Percentiles rank a stretch among this genome's conserved stretches.
Conservation (phyloP, 1,140 invertebrate species). For the Panonychus citri region DNA sequence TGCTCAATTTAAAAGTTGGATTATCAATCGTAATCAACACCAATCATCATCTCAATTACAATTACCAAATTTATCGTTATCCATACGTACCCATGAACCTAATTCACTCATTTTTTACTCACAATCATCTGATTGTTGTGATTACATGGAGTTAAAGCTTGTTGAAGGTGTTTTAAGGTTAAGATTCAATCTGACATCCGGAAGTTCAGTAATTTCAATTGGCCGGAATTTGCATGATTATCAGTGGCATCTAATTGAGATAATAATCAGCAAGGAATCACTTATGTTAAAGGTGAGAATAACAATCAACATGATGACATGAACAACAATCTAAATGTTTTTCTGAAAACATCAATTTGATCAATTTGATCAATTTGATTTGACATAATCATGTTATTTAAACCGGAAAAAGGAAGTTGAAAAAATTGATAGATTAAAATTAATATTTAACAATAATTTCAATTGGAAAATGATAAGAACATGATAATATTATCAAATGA, state of each 20-base stretch:
- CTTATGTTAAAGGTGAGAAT: neutral
- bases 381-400: too few relatives aligned
- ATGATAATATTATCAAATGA: too few relatives aligned
- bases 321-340: too few relatives aligned
- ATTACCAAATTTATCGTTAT: too few relatives aligned
- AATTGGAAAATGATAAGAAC: too few relatives aligned
- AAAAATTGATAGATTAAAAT: too few relatives aligned
- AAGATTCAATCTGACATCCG: constrained; percentile 55
- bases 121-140: neutral
- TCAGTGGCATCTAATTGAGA: constrained; percentile 72
- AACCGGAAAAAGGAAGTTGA: too few relatives aligned
- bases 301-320: too few relatives aligned
- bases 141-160: neutral
- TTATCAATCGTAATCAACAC: neutral
- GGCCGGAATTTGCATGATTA: constrained; percentile 71
- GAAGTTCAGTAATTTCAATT: constrained; percentile 50
- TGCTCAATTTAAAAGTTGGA: neutral
- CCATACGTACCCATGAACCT: neutral
- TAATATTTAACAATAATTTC: too few relatives aligned
- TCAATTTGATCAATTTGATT: too few relatives aligned
- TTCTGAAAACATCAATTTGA: too few relatives aligned
- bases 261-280: constrained; percentile 29
- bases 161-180: constrained; percentile 43
- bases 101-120: neutral
- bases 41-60: neutral